A percentile compares a stretch with the other conserved stretches of the same genome.
Evolutionary conservation across 2,888 invertebrate genomes (phyloP).

Genomic region (Gerosis bhagava): DNA sequence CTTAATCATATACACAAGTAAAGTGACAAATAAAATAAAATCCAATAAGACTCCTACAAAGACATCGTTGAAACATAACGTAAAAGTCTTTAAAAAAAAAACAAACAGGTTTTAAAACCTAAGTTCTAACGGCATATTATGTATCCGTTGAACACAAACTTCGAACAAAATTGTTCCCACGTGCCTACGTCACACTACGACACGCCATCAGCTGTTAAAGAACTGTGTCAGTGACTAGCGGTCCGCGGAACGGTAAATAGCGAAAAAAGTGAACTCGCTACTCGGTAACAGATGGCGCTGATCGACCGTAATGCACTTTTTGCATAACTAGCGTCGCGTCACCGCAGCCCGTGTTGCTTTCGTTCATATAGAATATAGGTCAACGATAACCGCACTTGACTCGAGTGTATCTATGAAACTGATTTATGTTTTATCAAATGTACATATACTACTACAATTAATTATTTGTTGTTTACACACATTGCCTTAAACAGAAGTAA

Average conservation of each 20-base stretch:
- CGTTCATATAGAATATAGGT: constrained; percentile 37
- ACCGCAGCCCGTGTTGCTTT: constrained; percentile 25
- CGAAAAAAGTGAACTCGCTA: constrained; percentile 52
- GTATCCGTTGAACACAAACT: constrained; percentile 59
- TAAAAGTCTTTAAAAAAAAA: constrained; percentile 22
- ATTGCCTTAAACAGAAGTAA: constrained; percentile 9
- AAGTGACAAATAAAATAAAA: too few relatives aligned
- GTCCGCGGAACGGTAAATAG: constrained; percentile 59
- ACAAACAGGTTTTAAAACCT: constrained; percentile 46
- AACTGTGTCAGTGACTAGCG: constrained; percentile 76
- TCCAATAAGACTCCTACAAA: too few relatives aligned
- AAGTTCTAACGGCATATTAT: constrained; percentile 50
- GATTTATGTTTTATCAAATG: constrained; percentile 34
- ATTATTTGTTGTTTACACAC: too few relatives aligned
- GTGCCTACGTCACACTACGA: constrained; percentile 45
- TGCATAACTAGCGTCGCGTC: neutral
- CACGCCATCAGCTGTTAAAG: constrained; percentile 65
- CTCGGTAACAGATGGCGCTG: constrained; percentile 65
- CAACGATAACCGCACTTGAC: constrained; percentile 39
- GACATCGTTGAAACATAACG: too few relatives aligned
- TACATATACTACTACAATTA: constrained; percentile 7
- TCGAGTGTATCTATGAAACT: constrained; percentile 30
- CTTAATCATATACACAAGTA: too few relatives aligned
- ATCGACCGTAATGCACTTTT: constrained; percentile 26
- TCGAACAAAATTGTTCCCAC: constrained; percentile 40